Conservation (phyloP, 2,113 vertebrate genomes). For the Hymenochirus boettgeri region DNA sequence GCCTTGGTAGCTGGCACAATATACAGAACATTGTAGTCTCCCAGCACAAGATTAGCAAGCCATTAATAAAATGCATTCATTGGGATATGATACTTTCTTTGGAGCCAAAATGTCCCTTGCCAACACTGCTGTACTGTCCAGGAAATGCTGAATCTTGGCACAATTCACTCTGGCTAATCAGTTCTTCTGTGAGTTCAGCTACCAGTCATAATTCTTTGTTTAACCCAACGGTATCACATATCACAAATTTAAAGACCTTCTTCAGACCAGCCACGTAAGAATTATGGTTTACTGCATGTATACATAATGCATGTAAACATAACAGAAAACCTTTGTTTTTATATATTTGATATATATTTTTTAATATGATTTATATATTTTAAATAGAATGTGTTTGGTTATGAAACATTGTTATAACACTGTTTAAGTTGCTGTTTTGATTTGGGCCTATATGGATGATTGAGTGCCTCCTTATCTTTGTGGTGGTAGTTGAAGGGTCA, state of each 20-base stretch:
- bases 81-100: constrained; percentile 23
- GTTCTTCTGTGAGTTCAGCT: constrained; percentile 8
- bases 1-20: constrained; percentile 20
- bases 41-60: constrained; percentile 34
- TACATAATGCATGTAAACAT: too few relatives aligned
- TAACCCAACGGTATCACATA: neutral
- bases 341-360: too few relatives aligned
- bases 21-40: constrained; percentile 24
- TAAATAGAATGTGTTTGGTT: too few relatives aligned
- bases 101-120: constrained; percentile 16
- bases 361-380: too few relatives aligned
- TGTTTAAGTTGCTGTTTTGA: too few relatives aligned
- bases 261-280: too few relatives aligned
- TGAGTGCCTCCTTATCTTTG: too few relatives aligned
- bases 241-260: neutral
- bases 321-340: too few relatives aligned
- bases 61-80: constrained; percentile 37
- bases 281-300: too few relatives aligned
- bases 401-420: too few relatives aligned
- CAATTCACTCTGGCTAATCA: constrained; percentile 11
- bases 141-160: constrained; percentile 35
- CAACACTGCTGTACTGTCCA: constrained; percentile 34
- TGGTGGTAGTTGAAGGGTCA: too few relatives aligned
- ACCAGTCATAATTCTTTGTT: constrained; percentile 16
- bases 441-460: too few relatives aligned